phyloP scores from a whole-genome alignment of 2,113 vertebrate genomes.

The Gymnogyps californianus region DNA sequence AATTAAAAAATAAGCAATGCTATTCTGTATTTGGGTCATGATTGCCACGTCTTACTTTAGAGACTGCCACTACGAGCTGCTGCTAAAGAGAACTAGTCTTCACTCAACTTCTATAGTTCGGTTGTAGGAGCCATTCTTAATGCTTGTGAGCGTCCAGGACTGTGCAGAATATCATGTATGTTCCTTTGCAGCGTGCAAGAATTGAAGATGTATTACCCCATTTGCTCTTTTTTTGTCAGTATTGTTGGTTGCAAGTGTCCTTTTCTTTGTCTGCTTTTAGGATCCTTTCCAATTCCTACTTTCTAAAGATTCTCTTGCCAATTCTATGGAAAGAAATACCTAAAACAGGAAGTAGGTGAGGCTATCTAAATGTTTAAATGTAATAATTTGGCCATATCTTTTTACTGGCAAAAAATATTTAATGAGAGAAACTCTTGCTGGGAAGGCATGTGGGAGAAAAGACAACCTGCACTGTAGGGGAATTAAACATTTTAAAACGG shows the following conservation, averaged over 20 bases:
- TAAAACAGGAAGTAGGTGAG: not conserved
- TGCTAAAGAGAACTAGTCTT: not conserved
- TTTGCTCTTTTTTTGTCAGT: not conserved
- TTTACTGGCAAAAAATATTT: not conserved
- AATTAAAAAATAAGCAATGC: not conserved
- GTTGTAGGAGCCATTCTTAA: not conserved
- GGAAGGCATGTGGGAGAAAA: not conserved
- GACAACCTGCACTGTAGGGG: not conserved
- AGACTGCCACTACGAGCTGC: not conserved
- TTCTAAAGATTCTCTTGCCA: not conserved
- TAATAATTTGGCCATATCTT: not conserved
- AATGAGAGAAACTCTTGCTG: not conserved
- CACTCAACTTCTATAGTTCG: not conserved
- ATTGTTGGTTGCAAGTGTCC: not conserved
- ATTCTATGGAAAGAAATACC: not conserved
- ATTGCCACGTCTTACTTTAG: not conserved
- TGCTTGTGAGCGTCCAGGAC: not conserved
- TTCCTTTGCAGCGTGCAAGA: not conserved
- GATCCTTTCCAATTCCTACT: not conserved
- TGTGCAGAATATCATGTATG: not conserved
- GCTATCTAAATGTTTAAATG: not conserved
- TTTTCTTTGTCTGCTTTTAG: not conserved
- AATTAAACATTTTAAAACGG: not conserved
- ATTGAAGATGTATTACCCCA: not conserved
- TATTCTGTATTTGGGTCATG: not conserved